Evolutionary conservation across 2,888 invertebrate species (phyloP), one percentile per base, ranked within the genome.

Genomic region (Colostygia pectinataria): DNA sequence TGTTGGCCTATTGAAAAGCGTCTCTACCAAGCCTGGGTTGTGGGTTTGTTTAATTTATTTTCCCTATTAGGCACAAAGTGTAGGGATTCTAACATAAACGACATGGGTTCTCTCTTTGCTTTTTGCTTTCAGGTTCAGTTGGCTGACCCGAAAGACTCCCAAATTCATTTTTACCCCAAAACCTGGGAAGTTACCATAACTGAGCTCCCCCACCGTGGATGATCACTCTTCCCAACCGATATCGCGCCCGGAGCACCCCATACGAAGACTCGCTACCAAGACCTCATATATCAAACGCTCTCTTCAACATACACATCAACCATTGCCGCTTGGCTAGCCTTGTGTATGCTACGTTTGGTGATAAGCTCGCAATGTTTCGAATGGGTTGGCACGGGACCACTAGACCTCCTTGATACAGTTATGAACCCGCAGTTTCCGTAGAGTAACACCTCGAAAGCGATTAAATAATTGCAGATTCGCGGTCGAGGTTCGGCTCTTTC

Each of bases 391-490:
- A 48, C 10, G 8, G 12, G 1, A 46, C 45, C 36, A 31, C 31
- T 55, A 47, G 52, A 59, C 50, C 59, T 66, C 60, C 45, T 54
- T 59, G 56, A 72, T 70, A 69, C 67, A 68, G 65, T 70, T 73
- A 71, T 68, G 63, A 70, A 68, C 71, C 68, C 74, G 62, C 75
- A 74, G 79, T 82, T 80, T 81, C 77, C 78, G 77, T 73, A 61
- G 71, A 78, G 76, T 68, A 81, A 81, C 80, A 84, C 80, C 77
- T 83, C 78, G 66, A 80, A 83, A 82, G 81, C 81, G 81, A 82
- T 83, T 79, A 83, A 85, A 86, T 86, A 83, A 85, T 82, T 80
- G 80, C 76, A 82, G 80, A 80, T 74, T 77, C 78, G 78, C 70
- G 80, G 80, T 80, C 73, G 72, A 66, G 63, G 72, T 56, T 68